Conservation (phyloP, 2,797 vertebrate genomes). For the Periparus ater region DNA sequence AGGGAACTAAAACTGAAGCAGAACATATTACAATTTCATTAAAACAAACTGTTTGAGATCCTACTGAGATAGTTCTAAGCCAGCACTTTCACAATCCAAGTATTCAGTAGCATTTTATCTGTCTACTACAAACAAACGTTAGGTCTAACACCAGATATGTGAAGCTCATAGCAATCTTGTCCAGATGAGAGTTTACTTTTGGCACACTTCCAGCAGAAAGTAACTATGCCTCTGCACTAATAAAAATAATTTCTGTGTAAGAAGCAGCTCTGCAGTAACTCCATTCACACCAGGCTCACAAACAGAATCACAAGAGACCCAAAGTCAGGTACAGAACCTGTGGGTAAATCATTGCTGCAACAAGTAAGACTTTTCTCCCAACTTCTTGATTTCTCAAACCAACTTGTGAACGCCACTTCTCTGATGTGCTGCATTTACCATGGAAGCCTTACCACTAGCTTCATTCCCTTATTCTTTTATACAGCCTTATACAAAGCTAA, state of each 20-base stretch:
- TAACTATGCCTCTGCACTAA: background rate
- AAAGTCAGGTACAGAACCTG: constrained; percentile 23
- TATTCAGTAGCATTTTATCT: background rate
- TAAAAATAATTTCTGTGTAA: background rate
- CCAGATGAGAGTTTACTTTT: background rate
- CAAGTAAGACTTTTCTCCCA: background rate
- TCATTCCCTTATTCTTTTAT: background rate
- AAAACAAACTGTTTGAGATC: background rate
- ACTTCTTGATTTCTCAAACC: background rate
- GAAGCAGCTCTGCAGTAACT: background rate
- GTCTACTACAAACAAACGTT: background rate
- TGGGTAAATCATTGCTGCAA: background rate
- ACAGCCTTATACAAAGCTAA: background rate
- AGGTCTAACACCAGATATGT: background rate
- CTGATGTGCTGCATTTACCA: background rate
- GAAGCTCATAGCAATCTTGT: background rate
- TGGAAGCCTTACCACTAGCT: background rate
- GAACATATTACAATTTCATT: background rate
- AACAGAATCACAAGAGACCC: background rate
- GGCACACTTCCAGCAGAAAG: background rate
- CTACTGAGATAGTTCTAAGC: background rate
- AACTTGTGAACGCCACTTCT: background rate
- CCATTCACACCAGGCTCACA: background rate
- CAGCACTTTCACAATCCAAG: background rate
- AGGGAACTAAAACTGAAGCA: background rate